Conservation (phyloP, 2,113 vertebrate species). For the Furnarius figulus region DNA sequence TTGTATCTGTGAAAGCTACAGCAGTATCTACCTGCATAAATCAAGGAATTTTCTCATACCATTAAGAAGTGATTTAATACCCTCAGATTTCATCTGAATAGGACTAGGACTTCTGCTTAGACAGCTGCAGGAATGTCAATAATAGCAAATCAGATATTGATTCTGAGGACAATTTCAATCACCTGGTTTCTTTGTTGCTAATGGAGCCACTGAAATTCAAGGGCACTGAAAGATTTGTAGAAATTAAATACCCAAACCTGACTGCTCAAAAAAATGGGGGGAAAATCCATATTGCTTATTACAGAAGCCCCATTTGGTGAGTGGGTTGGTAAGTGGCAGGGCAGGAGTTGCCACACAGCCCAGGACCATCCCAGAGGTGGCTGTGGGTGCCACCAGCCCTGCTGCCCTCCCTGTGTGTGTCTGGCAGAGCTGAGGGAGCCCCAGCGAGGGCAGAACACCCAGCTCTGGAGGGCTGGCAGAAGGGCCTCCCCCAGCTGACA, state of each 20-base stretch:
- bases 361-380: background rate
- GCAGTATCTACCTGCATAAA: background rate
- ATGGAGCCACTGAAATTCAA: background rate
- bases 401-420: background rate
- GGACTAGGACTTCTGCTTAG: background rate
- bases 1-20: background rate
- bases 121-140: background rate
- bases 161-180: background rate
- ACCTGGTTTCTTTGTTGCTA: background rate
- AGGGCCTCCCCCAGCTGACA: background rate
- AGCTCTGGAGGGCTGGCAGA: background rate
- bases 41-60: background rate
- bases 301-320: accelerated
- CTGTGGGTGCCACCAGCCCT: background rate
- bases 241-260: background rate
- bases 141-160: background rate
- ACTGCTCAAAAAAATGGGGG: background rate
- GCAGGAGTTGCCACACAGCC: background rate
- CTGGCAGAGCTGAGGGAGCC: background rate
- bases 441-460: background rate
- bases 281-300: background rate
- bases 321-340: background rate
- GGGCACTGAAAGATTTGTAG: background rate
- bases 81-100: background rate
- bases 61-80: background rate